These are phyloP conservation scores for Brachyopa scutellaris DNA, from an alignment of 2,888 invertebrate genomes.

Conservation along the genomic window DNA sequence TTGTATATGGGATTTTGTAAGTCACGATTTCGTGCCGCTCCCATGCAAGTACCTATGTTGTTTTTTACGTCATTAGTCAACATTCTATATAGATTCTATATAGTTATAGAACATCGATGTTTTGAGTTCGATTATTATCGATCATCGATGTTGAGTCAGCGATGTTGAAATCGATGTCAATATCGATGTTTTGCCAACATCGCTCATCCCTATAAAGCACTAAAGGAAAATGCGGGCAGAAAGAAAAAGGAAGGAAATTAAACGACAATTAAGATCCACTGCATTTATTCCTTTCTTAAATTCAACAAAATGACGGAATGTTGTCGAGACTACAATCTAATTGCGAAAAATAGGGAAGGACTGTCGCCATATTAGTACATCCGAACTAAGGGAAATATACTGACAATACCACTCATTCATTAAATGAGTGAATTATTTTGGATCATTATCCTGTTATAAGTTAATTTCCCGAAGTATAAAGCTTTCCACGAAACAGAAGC, in stretches of 20 bases:
- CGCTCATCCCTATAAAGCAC: too few species aligned
- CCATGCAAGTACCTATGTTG: too few species aligned
- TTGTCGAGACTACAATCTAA: slow-evolving; percentile 25
- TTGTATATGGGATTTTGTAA: too few species aligned
- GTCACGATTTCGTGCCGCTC: too few species aligned
- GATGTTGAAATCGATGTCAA: too few species aligned
- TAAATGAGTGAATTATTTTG: slow-evolving; percentile 23
- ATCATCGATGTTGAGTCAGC: too few species aligned
- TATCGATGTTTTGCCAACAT: too few species aligned
- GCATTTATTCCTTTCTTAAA: slow-evolving; percentile 1
- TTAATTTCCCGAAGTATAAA: slow-evolving; percentile 4
- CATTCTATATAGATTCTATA: too few species aligned
- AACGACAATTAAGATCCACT: slow-evolving; percentile 24
- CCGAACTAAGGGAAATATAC: background rate
- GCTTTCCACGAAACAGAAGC: background rate
- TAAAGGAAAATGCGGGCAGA: background rate
- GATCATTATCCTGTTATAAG: slow-evolving; percentile 19
- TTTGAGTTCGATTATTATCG: too few species aligned
- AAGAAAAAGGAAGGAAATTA: background rate
- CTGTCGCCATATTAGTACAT: slow-evolving; percentile 12
- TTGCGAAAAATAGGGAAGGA: slow-evolving; percentile 46
- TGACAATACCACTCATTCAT: slow-evolving; percentile 58
- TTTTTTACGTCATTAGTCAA: too few species aligned
- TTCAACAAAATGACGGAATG: slow-evolving; percentile 9
- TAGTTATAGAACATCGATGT: too few species aligned